Percentiles rank a stretch among this genome's conserved stretches.
Conservation (phyloP, 1,140 invertebrate species). For the Oedothorax gibbosus region DNA sequence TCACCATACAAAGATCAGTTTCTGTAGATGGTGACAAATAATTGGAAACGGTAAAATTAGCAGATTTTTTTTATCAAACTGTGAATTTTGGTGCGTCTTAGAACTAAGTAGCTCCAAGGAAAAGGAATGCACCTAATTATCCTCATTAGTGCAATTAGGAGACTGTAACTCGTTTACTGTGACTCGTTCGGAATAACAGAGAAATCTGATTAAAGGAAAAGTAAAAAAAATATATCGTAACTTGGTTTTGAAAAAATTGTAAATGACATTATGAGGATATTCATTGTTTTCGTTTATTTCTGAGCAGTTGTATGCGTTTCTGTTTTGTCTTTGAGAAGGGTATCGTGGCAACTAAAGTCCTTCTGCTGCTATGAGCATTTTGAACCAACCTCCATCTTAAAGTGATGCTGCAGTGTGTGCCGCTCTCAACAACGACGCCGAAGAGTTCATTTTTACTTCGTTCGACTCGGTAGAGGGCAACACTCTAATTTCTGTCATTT, state of each 20-base stretch:
- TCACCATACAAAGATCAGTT: constrained; percentile 34
- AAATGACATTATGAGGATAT: constrained; percentile 11
- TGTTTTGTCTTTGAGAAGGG: too few relatives aligned
- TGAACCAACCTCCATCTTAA: too few relatives aligned
- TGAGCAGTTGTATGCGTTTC: too few relatives aligned
- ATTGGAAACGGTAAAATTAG: constrained; percentile 23
- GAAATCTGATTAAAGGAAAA: constrained; percentile 42
- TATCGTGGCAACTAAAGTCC: too few relatives aligned
- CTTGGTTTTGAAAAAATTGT: not conserved
- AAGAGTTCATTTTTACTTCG: too few relatives aligned
- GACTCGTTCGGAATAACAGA: constrained; percentile 21
- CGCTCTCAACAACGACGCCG: too few relatives aligned
- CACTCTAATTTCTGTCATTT: too few relatives aligned
- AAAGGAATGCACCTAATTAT: constrained; percentile 49
- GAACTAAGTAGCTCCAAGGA: not conserved
- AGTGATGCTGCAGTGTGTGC: too few relatives aligned
- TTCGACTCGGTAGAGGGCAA: too few relatives aligned
- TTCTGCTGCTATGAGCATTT: too few relatives aligned
- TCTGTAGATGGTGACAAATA: not conserved
- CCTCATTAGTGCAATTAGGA: constrained; percentile 39
- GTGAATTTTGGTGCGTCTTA: constrained; percentile 1
- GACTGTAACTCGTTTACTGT: constrained; percentile 38
- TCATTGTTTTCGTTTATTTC: too few relatives aligned
- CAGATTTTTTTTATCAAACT: not conserved
- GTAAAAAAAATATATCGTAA: constrained; percentile 20